These are phyloP conservation scores for Laticauda colubrina DNA, from an alignment of 2,113 vertebrate genomes.

Conservation along the genomic window DNA sequence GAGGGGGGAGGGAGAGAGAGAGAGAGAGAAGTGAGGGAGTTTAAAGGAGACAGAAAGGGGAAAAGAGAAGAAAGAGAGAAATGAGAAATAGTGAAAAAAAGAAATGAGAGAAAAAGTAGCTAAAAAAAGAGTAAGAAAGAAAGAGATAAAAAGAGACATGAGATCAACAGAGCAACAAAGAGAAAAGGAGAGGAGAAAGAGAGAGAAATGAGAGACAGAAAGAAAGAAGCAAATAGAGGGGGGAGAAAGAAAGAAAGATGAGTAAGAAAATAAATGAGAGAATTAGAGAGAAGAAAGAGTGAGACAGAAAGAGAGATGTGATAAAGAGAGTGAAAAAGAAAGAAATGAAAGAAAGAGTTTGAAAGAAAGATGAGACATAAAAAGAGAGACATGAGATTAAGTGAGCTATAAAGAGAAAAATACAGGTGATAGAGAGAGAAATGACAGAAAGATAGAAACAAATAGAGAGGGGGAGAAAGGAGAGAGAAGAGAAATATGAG, in stretches of 20 bases:
- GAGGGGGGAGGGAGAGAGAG: not conserved
- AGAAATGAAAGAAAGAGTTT: not conserved
- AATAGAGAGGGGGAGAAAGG: not conserved
- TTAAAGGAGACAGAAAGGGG: not conserved
- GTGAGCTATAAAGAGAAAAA: not conserved
- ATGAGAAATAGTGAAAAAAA: not conserved
- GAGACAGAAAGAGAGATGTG: too few relatives aligned
- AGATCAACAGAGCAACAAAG: too few relatives aligned
- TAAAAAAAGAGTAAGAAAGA: too few relatives aligned
- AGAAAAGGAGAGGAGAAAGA: not conserved
- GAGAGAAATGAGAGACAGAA: too few relatives aligned
- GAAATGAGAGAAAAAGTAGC: too few relatives aligned
- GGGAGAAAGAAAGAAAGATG: too few relatives aligned
- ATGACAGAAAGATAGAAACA: not conserved
- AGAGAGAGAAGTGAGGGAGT: not conserved
- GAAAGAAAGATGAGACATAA: not conserved
- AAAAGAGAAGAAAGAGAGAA: not conserved
- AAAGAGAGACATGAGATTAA: not conserved
- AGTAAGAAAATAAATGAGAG: too few relatives aligned
- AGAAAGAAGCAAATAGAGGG: too few relatives aligned
- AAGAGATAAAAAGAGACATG: too few relatives aligned
- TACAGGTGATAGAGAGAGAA: too few relatives aligned
- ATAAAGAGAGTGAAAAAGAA: not conserved
- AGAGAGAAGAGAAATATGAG: too few relatives aligned
- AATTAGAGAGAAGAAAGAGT: too few relatives aligned